Conservation (phyloP, 2,113 vertebrate species). For the Chlorocebus sabaeus region DNA sequence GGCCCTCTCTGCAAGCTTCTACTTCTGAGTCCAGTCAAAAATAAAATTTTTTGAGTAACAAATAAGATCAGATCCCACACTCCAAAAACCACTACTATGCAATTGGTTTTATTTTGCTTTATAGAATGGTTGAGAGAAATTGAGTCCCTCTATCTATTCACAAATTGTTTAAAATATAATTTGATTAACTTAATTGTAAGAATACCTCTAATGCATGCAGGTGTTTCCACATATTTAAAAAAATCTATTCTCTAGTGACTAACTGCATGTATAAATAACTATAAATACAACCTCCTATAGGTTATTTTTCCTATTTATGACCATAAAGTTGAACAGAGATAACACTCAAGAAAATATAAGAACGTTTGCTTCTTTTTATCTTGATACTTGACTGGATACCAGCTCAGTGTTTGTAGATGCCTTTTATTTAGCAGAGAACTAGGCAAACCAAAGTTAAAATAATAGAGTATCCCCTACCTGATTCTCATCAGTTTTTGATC, state of each 20-base stretch:
- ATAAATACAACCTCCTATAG: background rate
- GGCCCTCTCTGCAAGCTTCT: background rate
- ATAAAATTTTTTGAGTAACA: background rate
- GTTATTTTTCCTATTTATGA: background rate
- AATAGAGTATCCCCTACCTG: background rate
- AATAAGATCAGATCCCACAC: background rate
- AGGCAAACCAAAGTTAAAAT: background rate
- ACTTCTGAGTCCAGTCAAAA: background rate
- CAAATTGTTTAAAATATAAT: conserved; percentile 11
- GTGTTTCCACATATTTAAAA: background rate
- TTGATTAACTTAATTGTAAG: conserved; percentile 19
- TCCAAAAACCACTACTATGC: no score
- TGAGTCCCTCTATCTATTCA: background rate
- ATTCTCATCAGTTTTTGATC: background rate
- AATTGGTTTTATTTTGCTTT: background rate
- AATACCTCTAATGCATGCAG: background rate
- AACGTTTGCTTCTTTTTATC: background rate
- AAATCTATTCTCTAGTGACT: background rate
- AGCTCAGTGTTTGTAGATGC: background rate
- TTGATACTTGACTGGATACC: background rate
- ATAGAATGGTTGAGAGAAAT: background rate
- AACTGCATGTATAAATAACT: background rate
- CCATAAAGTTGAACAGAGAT: conserved; percentile 18
- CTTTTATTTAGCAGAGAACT: background rate
- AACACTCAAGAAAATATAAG: background rate